A percentile compares a stretch with the other conserved stretches of the same genome.
phyloP scores from a whole-genome alignment of 2,888 invertebrate genomes.

The Helicoverpa assulta region DNA sequence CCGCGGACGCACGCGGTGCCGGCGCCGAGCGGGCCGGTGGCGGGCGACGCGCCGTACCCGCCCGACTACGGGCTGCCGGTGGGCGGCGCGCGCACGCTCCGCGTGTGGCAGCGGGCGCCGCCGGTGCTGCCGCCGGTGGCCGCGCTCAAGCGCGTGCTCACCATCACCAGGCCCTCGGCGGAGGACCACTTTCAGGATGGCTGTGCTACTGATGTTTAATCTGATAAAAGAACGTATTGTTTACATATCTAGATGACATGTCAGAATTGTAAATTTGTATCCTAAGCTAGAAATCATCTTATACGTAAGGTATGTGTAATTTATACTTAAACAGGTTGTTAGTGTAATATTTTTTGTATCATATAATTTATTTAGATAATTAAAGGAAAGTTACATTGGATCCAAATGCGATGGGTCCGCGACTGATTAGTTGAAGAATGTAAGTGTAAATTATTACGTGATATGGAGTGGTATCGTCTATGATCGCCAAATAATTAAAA shows the following conservation, averaged over 20 bases:
- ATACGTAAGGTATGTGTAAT: constrained; percentile 82
- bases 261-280: constrained; percentile 81
- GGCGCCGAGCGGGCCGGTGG: constrained; percentile 82
- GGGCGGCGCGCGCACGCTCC: constrained; percentile 93
- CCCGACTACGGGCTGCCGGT: constrained; percentile 95
- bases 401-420: constrained; percentile 84
- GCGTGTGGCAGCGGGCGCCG: constrained; percentile 96
- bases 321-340: constrained; percentile 81
- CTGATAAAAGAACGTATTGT: constrained; percentile 52
- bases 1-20: constrained; percentile 87
- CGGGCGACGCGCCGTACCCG: constrained; percentile 91
- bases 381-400: constrained; percentile 88
- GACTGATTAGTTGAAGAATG: constrained; percentile 89
- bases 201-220: constrained; percentile 96
- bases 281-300: constrained; percentile 74
- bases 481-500: constrained; percentile 88
- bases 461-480: constrained; percentile 87
- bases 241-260: constrained; percentile 76
- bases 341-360: constrained; percentile 89
- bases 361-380: constrained; percentile 89
- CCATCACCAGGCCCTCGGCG: constrained; percentile 95
- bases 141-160: constrained; percentile 95
- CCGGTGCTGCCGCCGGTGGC: constrained; percentile 96
- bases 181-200: constrained; percentile 98
- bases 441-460: constrained; percentile 87